phyloP scores from a whole-genome alignment of 2,113 vertebrate species.

The Irena cyanogastra region DNA sequence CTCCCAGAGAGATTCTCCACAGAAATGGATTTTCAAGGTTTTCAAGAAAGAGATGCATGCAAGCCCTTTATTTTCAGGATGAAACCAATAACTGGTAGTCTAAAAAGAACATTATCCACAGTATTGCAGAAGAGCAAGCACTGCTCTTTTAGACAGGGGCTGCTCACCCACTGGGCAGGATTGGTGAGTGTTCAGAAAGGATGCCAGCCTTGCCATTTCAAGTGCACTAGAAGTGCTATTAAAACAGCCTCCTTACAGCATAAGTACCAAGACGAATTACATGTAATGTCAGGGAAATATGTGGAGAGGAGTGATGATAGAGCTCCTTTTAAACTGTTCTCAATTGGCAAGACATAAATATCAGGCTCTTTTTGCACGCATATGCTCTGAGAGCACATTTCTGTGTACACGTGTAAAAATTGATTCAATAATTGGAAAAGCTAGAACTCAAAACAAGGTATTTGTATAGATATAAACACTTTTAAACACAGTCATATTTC shows the following conservation, averaged over 20 bases:
- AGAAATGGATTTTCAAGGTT: background rate
- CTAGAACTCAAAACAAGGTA: background rate
- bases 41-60: background rate
- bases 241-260: background rate
- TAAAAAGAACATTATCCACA: background rate
- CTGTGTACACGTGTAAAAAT: background rate
- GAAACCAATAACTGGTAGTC: background rate
- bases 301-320: background rate
- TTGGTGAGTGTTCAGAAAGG: background rate
- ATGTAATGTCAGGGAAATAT: background rate
- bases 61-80: background rate
- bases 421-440: background rate
- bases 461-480: background rate
- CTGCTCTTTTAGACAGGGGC: background rate
- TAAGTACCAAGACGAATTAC: background rate
- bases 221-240: background rate
- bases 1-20: background rate
- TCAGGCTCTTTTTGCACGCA: background rate
- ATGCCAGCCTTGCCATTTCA: background rate
- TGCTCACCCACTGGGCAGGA: background rate
- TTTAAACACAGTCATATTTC: background rate
- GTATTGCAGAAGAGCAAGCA: background rate
- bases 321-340: background rate
- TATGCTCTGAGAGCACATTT: background rate
- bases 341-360: background rate